A percentile compares a stretch with the other conserved stretches of the same genome.
These are phyloP conservation scores for Arizona elegans DNA, from an alignment of 2,113 vertebrate species.

Conservation along the genomic window DNA sequence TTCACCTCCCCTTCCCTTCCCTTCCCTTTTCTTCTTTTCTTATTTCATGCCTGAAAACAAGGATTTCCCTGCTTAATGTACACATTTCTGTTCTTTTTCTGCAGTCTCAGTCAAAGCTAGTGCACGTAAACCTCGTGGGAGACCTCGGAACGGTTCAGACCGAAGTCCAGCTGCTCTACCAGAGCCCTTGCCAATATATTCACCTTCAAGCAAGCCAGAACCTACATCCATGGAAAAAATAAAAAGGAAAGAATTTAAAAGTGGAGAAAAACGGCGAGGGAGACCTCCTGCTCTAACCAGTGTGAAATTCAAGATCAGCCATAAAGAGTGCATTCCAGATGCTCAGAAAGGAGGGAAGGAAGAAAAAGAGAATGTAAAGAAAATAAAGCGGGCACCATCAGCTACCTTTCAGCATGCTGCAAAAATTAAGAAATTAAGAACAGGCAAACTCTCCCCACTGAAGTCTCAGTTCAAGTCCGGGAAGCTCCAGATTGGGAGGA, in stretches of 20 bases:
- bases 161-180: conserved; percentile 69
- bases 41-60: not conserved
- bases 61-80: not conserved
- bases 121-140: conserved; percentile 78
- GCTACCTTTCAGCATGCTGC: conserved; percentile 78
- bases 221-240: conserved; percentile 80
- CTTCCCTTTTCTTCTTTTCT: not conserved
- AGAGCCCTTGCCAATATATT: conserved; percentile 69
- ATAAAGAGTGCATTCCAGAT: conserved; percentile 69
- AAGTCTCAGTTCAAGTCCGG: conserved; percentile 90
- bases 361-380: conserved; percentile 83
- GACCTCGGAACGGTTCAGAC: conserved; percentile 75
- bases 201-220: conserved; percentile 78
- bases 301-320: conserved; percentile 78
- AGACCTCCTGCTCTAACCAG: conserved; percentile 85
- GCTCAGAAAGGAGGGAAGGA: conserved; percentile 73
- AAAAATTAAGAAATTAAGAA: conserved; percentile 89
- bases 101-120: conserved; percentile 71
- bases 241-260: conserved; percentile 79
- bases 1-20: too few relatives aligned
- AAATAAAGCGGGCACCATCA: conserved; percentile 79
- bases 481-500: conserved; percentile 78
- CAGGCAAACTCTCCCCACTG: conserved; percentile 86
- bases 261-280: conserved; percentile 88
- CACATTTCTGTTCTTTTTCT: conserved; percentile 57